Evolutionary conservation across 2,113 vertebrate species (phyloP).

Genomic region (Psophia crepitans): DNA sequence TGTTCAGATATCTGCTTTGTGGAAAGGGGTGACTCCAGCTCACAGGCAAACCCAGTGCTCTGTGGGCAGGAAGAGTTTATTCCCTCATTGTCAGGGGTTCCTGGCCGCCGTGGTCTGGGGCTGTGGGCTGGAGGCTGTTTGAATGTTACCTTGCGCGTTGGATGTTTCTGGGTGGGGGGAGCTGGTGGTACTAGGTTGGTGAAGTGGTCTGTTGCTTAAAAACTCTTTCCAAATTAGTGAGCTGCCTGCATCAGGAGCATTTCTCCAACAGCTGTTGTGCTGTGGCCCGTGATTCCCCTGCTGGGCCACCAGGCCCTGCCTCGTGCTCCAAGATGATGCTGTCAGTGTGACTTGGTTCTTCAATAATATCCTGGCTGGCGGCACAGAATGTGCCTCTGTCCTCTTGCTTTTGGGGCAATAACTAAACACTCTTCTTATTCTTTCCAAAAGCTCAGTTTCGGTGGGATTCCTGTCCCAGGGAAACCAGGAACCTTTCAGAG

Average conservation of each 20-base stretch:
- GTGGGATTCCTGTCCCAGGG: slow-evolving; percentile 94
- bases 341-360: background rate
- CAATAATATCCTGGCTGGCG: background rate
- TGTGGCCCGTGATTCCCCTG: background rate
- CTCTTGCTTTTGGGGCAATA: background rate
- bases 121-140: background rate
- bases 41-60: background rate
- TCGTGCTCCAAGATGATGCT: background rate
- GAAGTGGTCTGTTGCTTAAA: background rate
- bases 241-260: background rate
- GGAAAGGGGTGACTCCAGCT: background rate
- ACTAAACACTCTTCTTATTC: slow-evolving; percentile 52
- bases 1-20: background rate
- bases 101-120: rapidly evolving
- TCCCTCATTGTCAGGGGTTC: background rate
- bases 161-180: background rate
- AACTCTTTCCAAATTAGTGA: background rate
- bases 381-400: background rate
- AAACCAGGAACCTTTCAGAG: slow-evolving; percentile 97
- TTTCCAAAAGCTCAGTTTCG: slow-evolving; percentile 91
- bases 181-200: background rate
- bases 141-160: rapidly evolving
- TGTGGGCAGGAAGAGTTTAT: background rate
- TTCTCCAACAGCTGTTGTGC: background rate
- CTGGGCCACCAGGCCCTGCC: background rate